Evolutionary conservation across 2,113 vertebrate species (phyloP).

Genomic region (Tinamus guttatus): DNA sequence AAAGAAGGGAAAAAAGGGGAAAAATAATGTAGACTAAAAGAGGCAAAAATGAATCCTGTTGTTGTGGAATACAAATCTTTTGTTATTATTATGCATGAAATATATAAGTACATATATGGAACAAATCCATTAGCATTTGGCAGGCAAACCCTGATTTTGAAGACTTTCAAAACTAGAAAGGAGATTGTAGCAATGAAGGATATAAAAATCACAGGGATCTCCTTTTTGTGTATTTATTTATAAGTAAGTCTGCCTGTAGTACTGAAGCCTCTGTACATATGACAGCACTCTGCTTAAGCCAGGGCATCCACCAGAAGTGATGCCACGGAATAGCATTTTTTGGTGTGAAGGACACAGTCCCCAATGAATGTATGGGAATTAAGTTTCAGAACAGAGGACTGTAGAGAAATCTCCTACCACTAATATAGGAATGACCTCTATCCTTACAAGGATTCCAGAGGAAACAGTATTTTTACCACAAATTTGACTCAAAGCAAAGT

Average conservation of each 20-base stretch:
- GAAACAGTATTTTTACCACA: neutral
- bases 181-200: neutral
- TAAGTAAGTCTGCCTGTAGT: neutral
- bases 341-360: neutral
- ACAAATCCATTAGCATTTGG: neutral
- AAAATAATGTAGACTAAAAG: neutral
- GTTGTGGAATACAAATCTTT: neutral
- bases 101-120: neutral
- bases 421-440: neutral
- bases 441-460: neutral
- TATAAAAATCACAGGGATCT: neutral
- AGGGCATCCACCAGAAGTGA: neutral
- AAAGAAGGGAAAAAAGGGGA: neutral
- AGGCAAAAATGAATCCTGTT: neutral
- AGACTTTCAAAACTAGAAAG: neutral
- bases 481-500: neutral
- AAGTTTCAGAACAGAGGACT: neutral
- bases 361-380: neutral
- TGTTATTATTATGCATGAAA: neutral
- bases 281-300: neutral
- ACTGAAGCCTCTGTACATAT: neutral
- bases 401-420: neutral
- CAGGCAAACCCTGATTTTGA: constrained; percentile 8
- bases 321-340: neutral
- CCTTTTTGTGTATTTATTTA: neutral